Evolutionary conservation across 2,797 vertebrate species (phyloP).

Genomic region (Onychomys arenicola): DNA sequence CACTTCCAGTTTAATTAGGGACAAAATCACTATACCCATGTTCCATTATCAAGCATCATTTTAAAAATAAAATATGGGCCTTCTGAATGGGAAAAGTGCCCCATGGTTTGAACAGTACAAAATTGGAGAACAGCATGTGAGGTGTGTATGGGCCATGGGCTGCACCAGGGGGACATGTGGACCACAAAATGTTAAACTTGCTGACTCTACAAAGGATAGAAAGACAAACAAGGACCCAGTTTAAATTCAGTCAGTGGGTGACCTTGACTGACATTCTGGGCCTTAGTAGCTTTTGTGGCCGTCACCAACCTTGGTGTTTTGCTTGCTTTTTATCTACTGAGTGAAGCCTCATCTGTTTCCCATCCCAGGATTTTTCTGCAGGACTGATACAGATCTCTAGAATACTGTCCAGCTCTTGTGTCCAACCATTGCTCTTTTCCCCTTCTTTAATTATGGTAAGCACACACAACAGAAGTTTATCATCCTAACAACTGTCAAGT

Average conservation of each 20-base stretch:
- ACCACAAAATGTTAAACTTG: background rate
- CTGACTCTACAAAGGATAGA: background rate
- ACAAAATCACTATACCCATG: background rate
- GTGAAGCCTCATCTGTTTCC: background rate
- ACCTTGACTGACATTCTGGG: slow-evolving; percentile 57
- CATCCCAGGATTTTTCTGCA: background rate
- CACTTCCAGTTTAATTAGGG: slow-evolving; percentile 62
- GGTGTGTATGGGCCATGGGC: background rate
- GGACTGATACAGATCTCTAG: no score
- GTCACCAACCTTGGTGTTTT: background rate
- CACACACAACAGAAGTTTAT: background rate
- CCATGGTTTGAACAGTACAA: background rate
- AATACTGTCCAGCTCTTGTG: background rate
- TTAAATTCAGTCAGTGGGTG: background rate
- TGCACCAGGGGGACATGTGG: background rate
- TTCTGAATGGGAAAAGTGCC: background rate
- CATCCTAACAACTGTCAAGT: background rate
- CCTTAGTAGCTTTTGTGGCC: background rate
- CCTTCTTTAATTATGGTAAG: background rate
- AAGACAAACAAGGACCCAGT: background rate
- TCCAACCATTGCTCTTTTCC: background rate
- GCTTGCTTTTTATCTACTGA: background rate
- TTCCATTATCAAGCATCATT: background rate
- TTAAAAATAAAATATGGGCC: background rate
- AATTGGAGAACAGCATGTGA: background rate